Percentiles rank a stretch among this genome's conserved stretches.
These are phyloP conservation scores for Ceratoteleas bidentatus DNA, from an alignment of 1,140 invertebrate genomes.

Conservation along the genomic window DNA sequence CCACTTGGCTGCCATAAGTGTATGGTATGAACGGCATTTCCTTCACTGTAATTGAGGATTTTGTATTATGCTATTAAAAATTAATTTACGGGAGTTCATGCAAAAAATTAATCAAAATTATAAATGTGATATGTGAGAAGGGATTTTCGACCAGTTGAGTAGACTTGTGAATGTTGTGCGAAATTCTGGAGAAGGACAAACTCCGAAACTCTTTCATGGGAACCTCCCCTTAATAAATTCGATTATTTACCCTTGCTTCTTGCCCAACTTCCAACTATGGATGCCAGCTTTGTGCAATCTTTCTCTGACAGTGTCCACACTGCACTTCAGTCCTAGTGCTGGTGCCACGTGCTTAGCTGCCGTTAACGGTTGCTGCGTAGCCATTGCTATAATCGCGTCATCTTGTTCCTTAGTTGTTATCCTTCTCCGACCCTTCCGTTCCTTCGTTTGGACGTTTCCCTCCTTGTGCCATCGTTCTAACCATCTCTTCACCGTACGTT, in stretches of 20 bases:
- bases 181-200: no score
- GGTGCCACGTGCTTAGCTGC: conserved; percentile 79
- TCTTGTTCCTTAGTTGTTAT: conserved; percentile 80
- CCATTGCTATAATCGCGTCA: conserved; percentile 79
- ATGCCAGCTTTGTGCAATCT: conserved; percentile 79
- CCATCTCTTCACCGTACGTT: conserved; percentile 80
- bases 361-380: conserved; percentile 78
- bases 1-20: conserved; percentile 80
- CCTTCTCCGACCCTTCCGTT: conserved; percentile 77
- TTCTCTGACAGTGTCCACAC: conserved; percentile 79
- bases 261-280: conserved; percentile 80
- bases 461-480: conserved; percentile 79
- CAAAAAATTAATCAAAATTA: no score
- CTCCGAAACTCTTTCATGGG: no score
- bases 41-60: conserved; percentile 64
- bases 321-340: conserved; percentile 78
- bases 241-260: conserved; percentile 76
- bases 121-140: no score
- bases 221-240: not conserved
- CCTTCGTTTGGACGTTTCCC: conserved; percentile 80
- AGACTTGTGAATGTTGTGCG: no score
- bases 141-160: no score
- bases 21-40: conserved; percentile 78
- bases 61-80: no score
- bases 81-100: no score